These are phyloP conservation scores for Origma solitaria DNA, from an alignment of 2,113 vertebrate species.

Conservation along the genomic window DNA sequence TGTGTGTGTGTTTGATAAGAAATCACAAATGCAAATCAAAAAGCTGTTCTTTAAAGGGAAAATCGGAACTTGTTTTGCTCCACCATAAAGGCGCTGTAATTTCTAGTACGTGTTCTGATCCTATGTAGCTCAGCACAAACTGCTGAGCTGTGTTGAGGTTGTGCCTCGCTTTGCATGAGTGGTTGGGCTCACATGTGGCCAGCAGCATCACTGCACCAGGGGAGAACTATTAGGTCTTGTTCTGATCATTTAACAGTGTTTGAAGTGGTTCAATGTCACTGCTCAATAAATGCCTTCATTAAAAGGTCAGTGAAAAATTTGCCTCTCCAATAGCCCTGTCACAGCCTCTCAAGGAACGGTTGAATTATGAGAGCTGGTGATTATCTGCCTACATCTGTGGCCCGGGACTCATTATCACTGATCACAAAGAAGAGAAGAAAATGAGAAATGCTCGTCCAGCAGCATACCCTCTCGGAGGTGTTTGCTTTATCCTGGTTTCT, in stretches of 20 bases:
- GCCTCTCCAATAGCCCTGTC: not conserved
- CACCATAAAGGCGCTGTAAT: not conserved
- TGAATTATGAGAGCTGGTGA: not conserved
- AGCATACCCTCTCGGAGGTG: fast-evolving
- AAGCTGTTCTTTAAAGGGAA: not conserved
- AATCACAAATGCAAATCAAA: not conserved
- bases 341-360: not conserved
- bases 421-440: not conserved
- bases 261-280: not conserved
- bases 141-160: not conserved
- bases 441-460: not conserved
- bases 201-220: not conserved
- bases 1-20: not conserved
- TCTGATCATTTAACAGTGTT: not conserved
- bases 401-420: not conserved
- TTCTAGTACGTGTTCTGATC: not conserved
- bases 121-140: not conserved
- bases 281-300: not conserved
- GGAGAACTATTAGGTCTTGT: fast-evolving
- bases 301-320: not conserved
- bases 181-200: fast-evolving
- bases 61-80: not conserved
- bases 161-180: not conserved
- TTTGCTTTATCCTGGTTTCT: not conserved
- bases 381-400: not conserved